Conservation (phyloP, 2,888 invertebrate species). For the Ectemnius continuus region DNA sequence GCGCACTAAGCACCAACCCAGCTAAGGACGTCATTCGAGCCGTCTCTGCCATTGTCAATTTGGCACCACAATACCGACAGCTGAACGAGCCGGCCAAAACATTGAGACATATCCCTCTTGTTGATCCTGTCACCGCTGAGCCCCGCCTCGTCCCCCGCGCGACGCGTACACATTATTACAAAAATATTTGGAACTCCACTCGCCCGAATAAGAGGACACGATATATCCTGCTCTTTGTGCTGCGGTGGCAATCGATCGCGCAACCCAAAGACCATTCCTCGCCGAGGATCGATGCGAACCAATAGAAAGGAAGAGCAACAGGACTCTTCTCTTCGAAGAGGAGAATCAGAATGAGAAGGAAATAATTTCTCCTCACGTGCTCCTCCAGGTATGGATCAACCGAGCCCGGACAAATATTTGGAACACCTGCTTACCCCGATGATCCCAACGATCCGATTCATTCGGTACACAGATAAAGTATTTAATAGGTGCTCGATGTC, state of each 20-base stretch:
- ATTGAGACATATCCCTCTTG: slow-evolving; percentile 75
- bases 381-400: slow-evolving; percentile 36
- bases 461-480: slow-evolving; percentile 39
- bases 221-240: slow-evolving; percentile 45
- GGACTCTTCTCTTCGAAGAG: neutral
- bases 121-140: slow-evolving; percentile 71
- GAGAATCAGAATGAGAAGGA: slow-evolving; percentile 12
- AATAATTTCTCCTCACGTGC: slow-evolving; percentile 48
- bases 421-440: slow-evolving; percentile 43
- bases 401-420: slow-evolving; percentile 58
- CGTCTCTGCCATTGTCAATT: slow-evolving; percentile 69
- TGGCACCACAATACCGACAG: slow-evolving; percentile 71
- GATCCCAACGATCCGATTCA: slow-evolving; percentile 15
- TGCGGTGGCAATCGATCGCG: slow-evolving; percentile 20
- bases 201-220: slow-evolving; percentile 12
- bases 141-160: slow-evolving; percentile 58
- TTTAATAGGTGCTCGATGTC: slow-evolving; percentile 22
- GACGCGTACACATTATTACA: slow-evolving; percentile 71
- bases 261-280: slow-evolving; percentile 30
- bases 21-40: slow-evolving; percentile 69
- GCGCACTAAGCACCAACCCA: neutral
- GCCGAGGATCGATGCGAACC: slow-evolving; percentile 16
- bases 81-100: slow-evolving; percentile 76
- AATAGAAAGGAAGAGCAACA: slow-evolving; percentile 4
- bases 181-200: slow-evolving; percentile 72